Base-by-base conservation (phyloP, 2,797 vertebrate genomes). In the Sebastes glaucus region DNA sequence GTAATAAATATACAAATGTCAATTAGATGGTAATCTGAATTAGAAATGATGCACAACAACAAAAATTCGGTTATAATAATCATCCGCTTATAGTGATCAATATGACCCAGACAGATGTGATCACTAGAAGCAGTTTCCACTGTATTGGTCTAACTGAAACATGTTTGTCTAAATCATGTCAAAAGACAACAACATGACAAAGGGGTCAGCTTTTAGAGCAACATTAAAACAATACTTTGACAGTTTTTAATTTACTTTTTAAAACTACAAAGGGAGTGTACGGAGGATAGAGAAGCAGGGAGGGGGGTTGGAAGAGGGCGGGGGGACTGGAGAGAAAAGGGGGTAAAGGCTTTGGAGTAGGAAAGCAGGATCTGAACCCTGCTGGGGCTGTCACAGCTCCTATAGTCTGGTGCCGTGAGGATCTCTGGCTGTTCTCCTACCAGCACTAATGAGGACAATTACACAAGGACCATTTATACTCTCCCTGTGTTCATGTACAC, bases 361-460 rank as follows among this genome's bases (percentile, higher is more conserved):
- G 66, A 79, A 25, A 49, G 75, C 69, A 82, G 75, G 84, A 85
- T 81, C 71, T 76, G 82, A 88, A 70, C 83, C 52, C 86, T 64
- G 81, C 57, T 83, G 90, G 92, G 87, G 84, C 88, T 78, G 87
- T 89, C 89, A 87, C 20, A 64, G 80, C 82, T 77, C 63, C 67
- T 75, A 14, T 2, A 73, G 81, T 80, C 74, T 30, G 73, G 23
- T 66, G 80, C 79, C 20, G 65, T 62, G 86, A 89, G 71, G 83
- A 78, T 78, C 73, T 72, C 77, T 85, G 84, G 75, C 87, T 82
- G 77, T 62, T 78, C 83, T 78, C 88, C 85, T 73, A 64, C 74
- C 62, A 62, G 42, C 83, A 30, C 86, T 90, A 89, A 93, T 88
- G 86, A 92, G 86, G 53, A 88, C 86, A 64, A 89, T 91, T 91